Evolutionary conservation across 2,113 vertebrate species (phyloP), one percentile per base, ranked within the genome.

Genomic region (Clinocottus analis): DNA sequence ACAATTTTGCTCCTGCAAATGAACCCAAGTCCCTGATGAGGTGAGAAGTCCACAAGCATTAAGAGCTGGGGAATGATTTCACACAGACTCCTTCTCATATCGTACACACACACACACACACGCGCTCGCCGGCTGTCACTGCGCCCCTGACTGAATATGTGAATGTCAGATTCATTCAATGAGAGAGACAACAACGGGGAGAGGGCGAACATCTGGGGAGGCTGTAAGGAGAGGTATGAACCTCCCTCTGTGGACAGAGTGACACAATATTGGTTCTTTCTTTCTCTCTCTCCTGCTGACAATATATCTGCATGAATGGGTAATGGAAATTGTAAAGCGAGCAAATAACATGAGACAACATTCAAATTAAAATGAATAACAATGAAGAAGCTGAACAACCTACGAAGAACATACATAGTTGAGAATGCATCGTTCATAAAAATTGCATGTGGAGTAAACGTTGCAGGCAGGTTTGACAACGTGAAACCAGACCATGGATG

Each of bases 1-100:
- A 85, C 85, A 88, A 86, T 91, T 86, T 88, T 85, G 77, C 63
- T 73, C 71, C 83, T 59, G 74, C 80, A 91, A 91, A 93, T 88
- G 73, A 92, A 90, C 85, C 75, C 63, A 85, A 89, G 75, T 89
- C 90, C 88, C 85, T 47, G 79, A 79, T 85, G 85, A 90, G 81
- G 84, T 83, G 85, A 87, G 88, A 85, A 79, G 84, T 87, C 80
- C 69, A 66, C 51, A 29, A 72, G 73, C 60, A 37, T 83, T 74
- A 80, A 77, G 83, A 75, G 83, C 16, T 5, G 45, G 35, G 35
- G 49, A 77, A 75, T 41, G 68, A 75, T 72, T 83, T 79, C 61
- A 45, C 73, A 9, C 17, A 5, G 73, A 31, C 65, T 81, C 56
- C 65, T 72, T 65, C 86, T 91, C 77, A 78, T 85, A 83, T 85